Evolutionary conservation across 1,140 invertebrate species (phyloP), one percentile per base, ranked within the genome.

Genomic region (Panulirus ornatus): DNA sequence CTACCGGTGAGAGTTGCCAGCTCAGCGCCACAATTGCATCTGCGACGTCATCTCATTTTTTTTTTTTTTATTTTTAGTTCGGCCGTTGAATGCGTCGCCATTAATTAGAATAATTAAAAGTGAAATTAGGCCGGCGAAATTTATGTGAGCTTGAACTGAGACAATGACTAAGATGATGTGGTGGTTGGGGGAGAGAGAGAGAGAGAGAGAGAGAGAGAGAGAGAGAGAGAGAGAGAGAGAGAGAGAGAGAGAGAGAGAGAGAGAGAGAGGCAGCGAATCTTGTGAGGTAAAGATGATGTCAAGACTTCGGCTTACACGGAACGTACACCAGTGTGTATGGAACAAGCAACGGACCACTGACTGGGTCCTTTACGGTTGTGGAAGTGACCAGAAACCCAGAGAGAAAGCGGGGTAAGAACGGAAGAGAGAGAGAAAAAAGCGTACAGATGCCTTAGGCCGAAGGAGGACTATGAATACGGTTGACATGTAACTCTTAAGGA

Each of bases 91-190:
- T 42, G 84, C 70, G 70, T 51, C 66, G 70, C 84, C 84, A 85
- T 85, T 85, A 73, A 85, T 85, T 85, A 47, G 34, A 85, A 76
- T 86, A 76, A 86, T 76, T 86, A 86, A 86, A 76, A 86, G 84
- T 76, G 71, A 86, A 76, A 86, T 85, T 70, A 75, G 84, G 75
- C 66, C 42, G 42, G 30, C 40, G 63, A 75, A 85, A 85, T 85
- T 85, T 85, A 85, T 85, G 70, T 85, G 66, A 75, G n/a, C 47
- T 51, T 38, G 11, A 30, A 27, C 54, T 36, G 54, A 83, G 81
- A 83, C 81, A 66, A 11, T 47, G 38, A 78, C 44, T 44, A 51
- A 78, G 75, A 78, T 51, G n/a, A 78, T 19, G 75, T 47, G 75
- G 75, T 47, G 42, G 44, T 11, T 1, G 38, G 27, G 42, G 42